Evolutionary conservation across 2,113 vertebrate species (phyloP).

Genomic region (Strigops habroptila): DNA sequence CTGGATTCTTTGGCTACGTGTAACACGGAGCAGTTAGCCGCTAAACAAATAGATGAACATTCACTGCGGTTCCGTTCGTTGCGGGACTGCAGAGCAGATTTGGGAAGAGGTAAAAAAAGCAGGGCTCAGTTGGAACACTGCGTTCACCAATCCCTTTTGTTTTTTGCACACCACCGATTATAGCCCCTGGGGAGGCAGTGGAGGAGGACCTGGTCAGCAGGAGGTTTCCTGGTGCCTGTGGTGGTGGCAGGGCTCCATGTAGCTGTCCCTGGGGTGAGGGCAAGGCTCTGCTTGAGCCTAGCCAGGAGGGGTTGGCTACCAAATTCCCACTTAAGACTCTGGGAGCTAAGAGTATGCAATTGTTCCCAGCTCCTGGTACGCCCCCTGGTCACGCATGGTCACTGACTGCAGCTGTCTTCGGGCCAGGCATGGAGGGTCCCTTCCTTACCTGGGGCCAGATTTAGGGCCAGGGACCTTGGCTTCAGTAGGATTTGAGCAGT

Average conservation of each 20-base stretch:
- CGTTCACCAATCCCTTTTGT: background rate
- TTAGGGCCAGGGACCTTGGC: background rate
- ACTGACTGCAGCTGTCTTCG: background rate
- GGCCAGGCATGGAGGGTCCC: background rate
- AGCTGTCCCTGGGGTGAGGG: background rate
- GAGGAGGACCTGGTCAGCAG: background rate
- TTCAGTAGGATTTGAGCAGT: background rate
- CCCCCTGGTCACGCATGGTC: background rate
- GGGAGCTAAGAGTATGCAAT: background rate
- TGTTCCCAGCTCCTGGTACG: background rate
- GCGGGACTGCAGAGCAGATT: background rate
- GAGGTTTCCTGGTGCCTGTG: background rate
- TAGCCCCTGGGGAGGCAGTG: background rate
- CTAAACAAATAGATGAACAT: conserved; percentile 38
- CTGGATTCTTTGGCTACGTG: conserved; percentile 27
- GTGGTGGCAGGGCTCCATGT: rapidly evolving
- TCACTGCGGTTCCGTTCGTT: background rate
- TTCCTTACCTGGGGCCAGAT: background rate
- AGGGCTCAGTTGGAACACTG: background rate
- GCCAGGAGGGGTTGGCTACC: background rate
- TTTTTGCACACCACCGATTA: background rate
- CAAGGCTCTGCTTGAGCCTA: background rate
- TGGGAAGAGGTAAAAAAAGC: background rate
- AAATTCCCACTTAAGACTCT: background rate
- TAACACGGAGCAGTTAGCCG: background rate